Conservation (phyloP, 2,888 invertebrate genomes). For the Rhopalosiphum nymphaeae region DNA sequence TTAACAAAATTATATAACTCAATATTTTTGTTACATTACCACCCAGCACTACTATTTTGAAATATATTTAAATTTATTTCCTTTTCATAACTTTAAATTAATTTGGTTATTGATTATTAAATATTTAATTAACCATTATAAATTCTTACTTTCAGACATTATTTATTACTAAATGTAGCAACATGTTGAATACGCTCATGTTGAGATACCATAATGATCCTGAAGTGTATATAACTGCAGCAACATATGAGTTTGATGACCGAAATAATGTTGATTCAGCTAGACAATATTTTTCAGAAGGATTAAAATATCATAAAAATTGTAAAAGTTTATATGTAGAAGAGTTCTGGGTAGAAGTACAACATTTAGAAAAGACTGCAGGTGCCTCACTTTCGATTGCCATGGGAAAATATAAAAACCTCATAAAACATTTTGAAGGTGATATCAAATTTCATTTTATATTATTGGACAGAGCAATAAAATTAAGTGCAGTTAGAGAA, state of each 20-base stretch:
- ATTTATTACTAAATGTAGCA: constrained; percentile 38
- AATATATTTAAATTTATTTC: background rate
- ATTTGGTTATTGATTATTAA: background rate
- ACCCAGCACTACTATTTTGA: background rate
- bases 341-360: constrained; percentile 55
- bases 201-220: constrained; percentile 46
- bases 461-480: constrained; percentile 34
- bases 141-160: constrained; percentile 49
- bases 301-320: constrained; percentile 48
- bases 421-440: constrained; percentile 51
- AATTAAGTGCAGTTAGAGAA: constrained; percentile 42
- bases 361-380: constrained; percentile 48
- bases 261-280: constrained; percentile 42
- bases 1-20: too few species aligned
- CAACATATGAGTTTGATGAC: constrained; percentile 57
- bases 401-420: constrained; percentile 42
- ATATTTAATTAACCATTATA: background rate
- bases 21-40: too few species aligned
- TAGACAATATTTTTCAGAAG: constrained; percentile 44
- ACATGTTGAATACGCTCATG: constrained; percentile 40
- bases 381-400: constrained; percentile 39
- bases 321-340: constrained; percentile 42
- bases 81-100: background rate
- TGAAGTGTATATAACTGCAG: constrained; percentile 52
- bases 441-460: constrained; percentile 55